Evolutionary conservation across 2,113 vertebrate species (phyloP).

Genomic region (Vicugna pacos): DNA sequence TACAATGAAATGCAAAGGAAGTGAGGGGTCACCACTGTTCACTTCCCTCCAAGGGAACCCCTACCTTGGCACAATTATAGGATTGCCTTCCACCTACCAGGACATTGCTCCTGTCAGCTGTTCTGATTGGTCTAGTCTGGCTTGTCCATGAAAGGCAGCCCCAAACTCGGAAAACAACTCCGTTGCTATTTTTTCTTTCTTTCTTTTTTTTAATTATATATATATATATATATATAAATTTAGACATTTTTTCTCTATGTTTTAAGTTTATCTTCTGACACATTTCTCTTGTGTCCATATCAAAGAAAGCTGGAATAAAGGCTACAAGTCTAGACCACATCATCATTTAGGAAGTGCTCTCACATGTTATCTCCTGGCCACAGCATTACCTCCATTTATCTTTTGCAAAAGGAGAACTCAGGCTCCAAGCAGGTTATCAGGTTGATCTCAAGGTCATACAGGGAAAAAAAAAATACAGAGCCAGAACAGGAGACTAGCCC

Average conservation of each 20-base stretch:
- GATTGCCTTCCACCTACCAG: neutral
- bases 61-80: neutral
- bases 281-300: neutral
- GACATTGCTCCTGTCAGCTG: rapidly evolving
- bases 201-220: neutral
- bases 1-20: neutral
- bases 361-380: neutral
- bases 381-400: neutral
- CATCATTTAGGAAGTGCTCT: neutral
- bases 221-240: too few relatives aligned
- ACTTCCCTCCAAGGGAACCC: neutral
- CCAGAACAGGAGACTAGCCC: neutral
- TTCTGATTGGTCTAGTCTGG: neutral
- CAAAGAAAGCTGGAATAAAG: neutral
- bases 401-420: neutral
- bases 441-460: neutral
- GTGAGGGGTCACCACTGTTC: neutral
- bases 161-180: neutral
- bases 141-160: neutral
- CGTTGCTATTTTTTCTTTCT: neutral
- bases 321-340: too few relatives aligned
- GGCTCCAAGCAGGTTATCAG: neutral
- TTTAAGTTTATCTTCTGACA: neutral
- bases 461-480: neutral
- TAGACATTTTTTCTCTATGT: too few relatives aligned